Conservation (phyloP, 2,797 vertebrate genomes). For the Acanthornis magna region DNA sequence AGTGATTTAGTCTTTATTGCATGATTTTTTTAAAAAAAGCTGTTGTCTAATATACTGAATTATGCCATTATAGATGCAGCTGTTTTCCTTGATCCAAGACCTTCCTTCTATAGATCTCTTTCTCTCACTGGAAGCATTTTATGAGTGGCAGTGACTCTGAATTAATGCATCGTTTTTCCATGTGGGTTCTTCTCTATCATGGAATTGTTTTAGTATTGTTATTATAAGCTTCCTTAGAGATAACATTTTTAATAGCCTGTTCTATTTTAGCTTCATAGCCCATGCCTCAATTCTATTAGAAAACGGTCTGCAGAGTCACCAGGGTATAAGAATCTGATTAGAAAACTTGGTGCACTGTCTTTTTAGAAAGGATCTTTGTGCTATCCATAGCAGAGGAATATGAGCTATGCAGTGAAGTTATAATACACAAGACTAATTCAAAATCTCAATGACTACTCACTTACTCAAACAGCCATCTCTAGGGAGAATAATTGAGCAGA, state of each 20-base stretch:
- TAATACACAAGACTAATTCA: background rate
- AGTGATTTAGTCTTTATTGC: background rate
- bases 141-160: background rate
- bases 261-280: slow-evolving; percentile 15
- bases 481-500: background rate
- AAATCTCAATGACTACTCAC: slow-evolving; percentile 14
- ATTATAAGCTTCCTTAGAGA: background rate
- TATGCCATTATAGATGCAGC: background rate
- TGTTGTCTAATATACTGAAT: background rate
- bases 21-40: background rate
- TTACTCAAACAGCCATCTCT: background rate
- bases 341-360: background rate
- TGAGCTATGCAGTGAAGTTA: background rate
- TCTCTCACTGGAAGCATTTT: background rate
- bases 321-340: slow-evolving; percentile 53
- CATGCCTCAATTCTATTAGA: background rate
- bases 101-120: background rate
- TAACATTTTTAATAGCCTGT: slow-evolving; percentile 24
- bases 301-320: slow-evolving; percentile 23
- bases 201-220: background rate
- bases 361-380: slow-evolving; percentile 19
- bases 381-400: slow-evolving; percentile 7
- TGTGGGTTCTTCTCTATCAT: background rate
- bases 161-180: background rate
- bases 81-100: background rate